These are phyloP conservation scores for Marmota flaviventris DNA, from an alignment of 2,113 vertebrate species.

Conservation along the genomic window DNA sequence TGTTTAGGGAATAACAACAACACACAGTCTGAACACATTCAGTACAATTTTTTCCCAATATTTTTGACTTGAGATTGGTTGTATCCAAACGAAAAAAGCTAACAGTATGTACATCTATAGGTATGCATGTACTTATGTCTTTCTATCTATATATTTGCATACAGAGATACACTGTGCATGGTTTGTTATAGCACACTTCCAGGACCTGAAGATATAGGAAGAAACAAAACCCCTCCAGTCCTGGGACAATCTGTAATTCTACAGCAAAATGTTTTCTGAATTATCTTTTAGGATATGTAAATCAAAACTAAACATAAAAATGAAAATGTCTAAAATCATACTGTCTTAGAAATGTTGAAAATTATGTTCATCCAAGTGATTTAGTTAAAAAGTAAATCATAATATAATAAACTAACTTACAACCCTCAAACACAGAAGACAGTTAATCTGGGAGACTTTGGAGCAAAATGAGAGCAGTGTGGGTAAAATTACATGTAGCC, in stretches of 20 bases:
- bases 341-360: not conserved
- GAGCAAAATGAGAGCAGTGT: rapidly evolving
- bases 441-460: rapidly evolving
- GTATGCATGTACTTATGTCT: too few relatives aligned
- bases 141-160: not conserved
- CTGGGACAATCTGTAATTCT: not conserved
- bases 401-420: not conserved
- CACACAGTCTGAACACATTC: too few relatives aligned
- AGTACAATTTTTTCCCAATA: not conserved
- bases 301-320: not conserved
- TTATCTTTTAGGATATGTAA: not conserved
- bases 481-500: rapidly evolving
- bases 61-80: not conserved
- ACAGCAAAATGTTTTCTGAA: not conserved
- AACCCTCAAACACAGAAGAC: not conserved
- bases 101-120: not conserved
- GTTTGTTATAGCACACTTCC: not conserved
- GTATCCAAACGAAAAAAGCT: not conserved
- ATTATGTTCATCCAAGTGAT: not conserved
- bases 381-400: not conserved
- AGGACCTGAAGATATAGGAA: not conserved
- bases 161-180: not conserved
- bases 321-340: not conserved
- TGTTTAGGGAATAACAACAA: not conserved
- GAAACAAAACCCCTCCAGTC: not conserved